Evolutionary conservation across 1,140 invertebrate species (phyloP).

Genomic region (Hylaeus volcanicus): DNA sequence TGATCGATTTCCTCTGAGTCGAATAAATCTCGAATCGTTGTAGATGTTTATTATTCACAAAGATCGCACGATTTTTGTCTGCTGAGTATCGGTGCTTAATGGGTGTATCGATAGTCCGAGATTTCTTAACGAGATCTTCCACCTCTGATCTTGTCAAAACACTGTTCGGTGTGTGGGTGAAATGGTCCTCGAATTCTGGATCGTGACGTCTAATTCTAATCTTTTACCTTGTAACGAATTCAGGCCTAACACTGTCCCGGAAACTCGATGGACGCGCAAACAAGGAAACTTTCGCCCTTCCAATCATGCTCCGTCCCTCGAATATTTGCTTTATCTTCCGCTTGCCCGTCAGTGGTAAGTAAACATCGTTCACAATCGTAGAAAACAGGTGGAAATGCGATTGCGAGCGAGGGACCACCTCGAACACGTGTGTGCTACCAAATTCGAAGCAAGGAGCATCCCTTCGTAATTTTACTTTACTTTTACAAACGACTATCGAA

Average conservation of each 20-base stretch:
- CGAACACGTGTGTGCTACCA: background rate
- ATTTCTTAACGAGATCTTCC: background rate
- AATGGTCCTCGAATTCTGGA: background rate
- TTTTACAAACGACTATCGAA: no score
- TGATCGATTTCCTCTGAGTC: background rate
- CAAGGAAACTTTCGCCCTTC: constrained; percentile 21
- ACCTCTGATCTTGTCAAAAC: background rate
- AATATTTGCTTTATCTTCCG: constrained; percentile 12
- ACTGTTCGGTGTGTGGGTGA: background rate
- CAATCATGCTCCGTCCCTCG: background rate
- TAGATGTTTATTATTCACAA: no score
- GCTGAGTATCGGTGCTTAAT: no score
- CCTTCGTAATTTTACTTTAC: no score
- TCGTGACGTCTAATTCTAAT: background rate
- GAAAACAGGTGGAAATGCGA: background rate
- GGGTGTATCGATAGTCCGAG: background rate
- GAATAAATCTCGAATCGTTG: background rate
- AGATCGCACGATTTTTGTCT: no score
- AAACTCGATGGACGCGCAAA: constrained; percentile 7
- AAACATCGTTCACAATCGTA: background rate
- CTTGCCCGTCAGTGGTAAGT: background rate
- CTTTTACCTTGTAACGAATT: background rate
- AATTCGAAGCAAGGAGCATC: background rate
- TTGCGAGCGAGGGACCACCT: background rate
- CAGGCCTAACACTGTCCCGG: background rate